phyloP scores from a whole-genome alignment of 2,113 vertebrate genomes.

The Ornithorhynchus anatinus region DNA sequence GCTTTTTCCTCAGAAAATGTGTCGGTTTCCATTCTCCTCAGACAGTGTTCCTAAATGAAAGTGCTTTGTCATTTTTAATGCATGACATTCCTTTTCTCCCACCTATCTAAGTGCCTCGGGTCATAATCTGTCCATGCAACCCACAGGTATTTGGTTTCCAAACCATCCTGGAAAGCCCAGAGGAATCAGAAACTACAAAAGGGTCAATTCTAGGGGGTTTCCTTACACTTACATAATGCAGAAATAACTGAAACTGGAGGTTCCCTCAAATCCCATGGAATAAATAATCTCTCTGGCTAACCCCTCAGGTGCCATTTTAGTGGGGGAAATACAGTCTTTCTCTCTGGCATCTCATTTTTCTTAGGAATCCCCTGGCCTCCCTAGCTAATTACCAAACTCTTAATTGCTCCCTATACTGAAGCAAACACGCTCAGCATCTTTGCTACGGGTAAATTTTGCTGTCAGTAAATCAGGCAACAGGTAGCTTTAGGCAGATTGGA shows the following conservation, averaged over 20 bases:
- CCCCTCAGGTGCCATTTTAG: no score
- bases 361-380: constrained; percentile 21
- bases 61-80: constrained; percentile 65
- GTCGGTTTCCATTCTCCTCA: constrained; percentile 25
- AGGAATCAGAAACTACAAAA: neutral
- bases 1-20: constrained; percentile 41
- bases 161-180: neutral
- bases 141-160: constrained; percentile 21
- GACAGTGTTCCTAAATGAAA: constrained; percentile 54
- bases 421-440: neutral
- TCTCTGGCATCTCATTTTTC: constrained; percentile 18
- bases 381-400: constrained; percentile 26
- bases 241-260: neutral
- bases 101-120: neutral
- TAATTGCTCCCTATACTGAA: neutral
- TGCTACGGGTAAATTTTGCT: neutral
- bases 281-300: neutral
- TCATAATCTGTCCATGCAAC: constrained; percentile 19
- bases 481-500: neutral
- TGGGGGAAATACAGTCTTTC: no score
- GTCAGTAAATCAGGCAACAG: no score
- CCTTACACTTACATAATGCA: neutral
- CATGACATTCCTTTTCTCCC: neutral
- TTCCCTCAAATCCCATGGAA: neutral
- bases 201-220: neutral